A percentile compares a stretch with the other conserved stretches of the same genome.
Conservation (phyloP, 2,888 invertebrate genomes). For the Caenorhabditis macrosperma region DNA sequence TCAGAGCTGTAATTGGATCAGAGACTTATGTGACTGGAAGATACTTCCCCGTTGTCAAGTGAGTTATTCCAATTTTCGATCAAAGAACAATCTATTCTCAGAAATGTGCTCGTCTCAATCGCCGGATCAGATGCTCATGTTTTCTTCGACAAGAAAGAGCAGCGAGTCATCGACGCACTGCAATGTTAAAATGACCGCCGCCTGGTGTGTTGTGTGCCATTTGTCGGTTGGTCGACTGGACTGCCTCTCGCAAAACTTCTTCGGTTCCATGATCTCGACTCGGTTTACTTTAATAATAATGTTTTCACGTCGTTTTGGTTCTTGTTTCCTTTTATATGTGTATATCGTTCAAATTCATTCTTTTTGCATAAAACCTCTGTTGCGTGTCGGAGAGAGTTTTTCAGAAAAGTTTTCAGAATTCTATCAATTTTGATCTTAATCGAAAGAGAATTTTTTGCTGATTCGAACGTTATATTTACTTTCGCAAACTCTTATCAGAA, state of each 20-base stretch:
- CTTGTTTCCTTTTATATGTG: conserved; percentile 15
- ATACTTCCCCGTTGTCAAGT: conserved; percentile 66
- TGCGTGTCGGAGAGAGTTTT: too few species aligned
- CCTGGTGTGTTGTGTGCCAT: conserved; percentile 29
- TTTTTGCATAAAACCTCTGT: neutral
- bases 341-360: conserved; percentile 32
- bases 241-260: conserved; percentile 20
- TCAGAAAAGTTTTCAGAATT: conserved; percentile 4
- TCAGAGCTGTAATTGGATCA: conserved; percentile 45
- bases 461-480: neutral
- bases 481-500: too few species aligned
- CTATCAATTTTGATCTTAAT: conserved; percentile 1
- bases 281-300: conserved; percentile 60
- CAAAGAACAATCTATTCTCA: conserved; percentile 7
- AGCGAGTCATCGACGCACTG: conserved; percentile 40
- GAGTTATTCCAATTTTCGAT: neutral
- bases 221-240: conserved; percentile 8
- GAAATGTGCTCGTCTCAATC: conserved; percentile 55
- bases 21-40: conserved; percentile 58
- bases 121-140: conserved; percentile 56
- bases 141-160: conserved; percentile 60
- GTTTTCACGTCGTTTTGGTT: conserved; percentile 7
- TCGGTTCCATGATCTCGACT: conserved; percentile 48
- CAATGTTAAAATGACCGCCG: conserved; percentile 48
- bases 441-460: conserved; percentile 10